phyloP scores from a whole-genome alignment of 2,113 vertebrate genomes.

The Symphodus melops region DNA sequence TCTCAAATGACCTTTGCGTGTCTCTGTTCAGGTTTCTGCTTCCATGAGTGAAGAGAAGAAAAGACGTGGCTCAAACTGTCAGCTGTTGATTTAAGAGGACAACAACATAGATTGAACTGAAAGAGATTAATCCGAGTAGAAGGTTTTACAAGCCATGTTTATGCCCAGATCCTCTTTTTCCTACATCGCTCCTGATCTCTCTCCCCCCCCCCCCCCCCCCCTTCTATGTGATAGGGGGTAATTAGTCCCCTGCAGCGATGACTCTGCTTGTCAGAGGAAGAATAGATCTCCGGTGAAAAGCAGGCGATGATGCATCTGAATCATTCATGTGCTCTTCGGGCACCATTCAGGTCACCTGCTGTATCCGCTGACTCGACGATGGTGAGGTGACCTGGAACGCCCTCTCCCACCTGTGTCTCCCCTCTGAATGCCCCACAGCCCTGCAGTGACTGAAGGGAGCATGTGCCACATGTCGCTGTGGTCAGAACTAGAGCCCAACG shows the following conservation, averaged over 20 bases:
- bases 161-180: background rate
- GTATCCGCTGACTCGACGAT: constrained; percentile 32
- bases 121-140: background rate
- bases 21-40: constrained; percentile 65
- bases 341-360: constrained; percentile 29
- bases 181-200: background rate
- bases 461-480: constrained; percentile 12
- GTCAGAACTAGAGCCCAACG: background rate
- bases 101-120: background rate
- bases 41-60: background rate
- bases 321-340: constrained; percentile 70
- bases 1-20: constrained; percentile 73
- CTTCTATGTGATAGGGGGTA: constrained; percentile 41
- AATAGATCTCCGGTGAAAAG: constrained; percentile 67
- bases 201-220: background rate
- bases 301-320: constrained; percentile 65
- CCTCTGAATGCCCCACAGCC: background rate
- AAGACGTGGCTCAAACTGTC: background rate
- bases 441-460: background rate
- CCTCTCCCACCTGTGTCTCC: background rate
- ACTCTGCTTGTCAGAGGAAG: constrained; percentile 58
- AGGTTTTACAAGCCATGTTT: background rate
- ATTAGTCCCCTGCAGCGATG: constrained; percentile 67
- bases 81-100: background rate
- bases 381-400: constrained; percentile 28